These are phyloP conservation scores for Incurvaria masculella DNA, from an alignment of 2,888 invertebrate genomes.

Conservation along the genomic window DNA sequence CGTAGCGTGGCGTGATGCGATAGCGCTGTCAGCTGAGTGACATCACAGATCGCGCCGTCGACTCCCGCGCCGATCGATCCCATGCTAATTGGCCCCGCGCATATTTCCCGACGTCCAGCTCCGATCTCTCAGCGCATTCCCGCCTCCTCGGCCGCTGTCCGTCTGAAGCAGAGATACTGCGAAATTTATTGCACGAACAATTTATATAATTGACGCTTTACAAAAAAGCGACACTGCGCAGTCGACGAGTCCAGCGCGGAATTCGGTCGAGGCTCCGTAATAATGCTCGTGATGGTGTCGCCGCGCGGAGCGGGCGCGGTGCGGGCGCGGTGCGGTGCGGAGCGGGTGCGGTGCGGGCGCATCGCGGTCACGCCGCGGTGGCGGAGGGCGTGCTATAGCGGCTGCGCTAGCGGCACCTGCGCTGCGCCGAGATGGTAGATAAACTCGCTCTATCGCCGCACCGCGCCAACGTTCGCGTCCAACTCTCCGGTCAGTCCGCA, in stretches of 20 bases:
- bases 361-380: too few species aligned
- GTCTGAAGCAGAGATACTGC: constrained; percentile 46
- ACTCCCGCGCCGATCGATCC: constrained; percentile 44
- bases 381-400: too few species aligned
- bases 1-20: too few species aligned
- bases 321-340: not conserved
- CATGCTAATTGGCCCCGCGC: constrained; percentile 51
- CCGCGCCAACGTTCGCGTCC: not conserved
- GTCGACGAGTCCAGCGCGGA: constrained; percentile 33
- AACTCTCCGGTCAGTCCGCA: not conserved
- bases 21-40: constrained; percentile 24
- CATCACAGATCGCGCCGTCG: constrained; percentile 45
- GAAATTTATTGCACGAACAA: constrained; percentile 55
- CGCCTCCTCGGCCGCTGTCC: constrained; percentile 29
- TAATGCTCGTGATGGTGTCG: constrained; percentile 37
- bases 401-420: not conserved
- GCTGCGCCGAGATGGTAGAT: too few species aligned
- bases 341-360: not conserved
- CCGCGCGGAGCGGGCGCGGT: not conserved
- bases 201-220: constrained; percentile 55
- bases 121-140: constrained; percentile 38
- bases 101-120: constrained; percentile 17
- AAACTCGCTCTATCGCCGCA: too few species aligned
- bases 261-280: constrained; percentile 30
- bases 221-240: constrained; percentile 51